These are phyloP conservation scores for Trichoplax adhaerens DNA, from an alignment of 37 sponge, comb jelly and placozoan species.

Conservation along the genomic window DNA sequence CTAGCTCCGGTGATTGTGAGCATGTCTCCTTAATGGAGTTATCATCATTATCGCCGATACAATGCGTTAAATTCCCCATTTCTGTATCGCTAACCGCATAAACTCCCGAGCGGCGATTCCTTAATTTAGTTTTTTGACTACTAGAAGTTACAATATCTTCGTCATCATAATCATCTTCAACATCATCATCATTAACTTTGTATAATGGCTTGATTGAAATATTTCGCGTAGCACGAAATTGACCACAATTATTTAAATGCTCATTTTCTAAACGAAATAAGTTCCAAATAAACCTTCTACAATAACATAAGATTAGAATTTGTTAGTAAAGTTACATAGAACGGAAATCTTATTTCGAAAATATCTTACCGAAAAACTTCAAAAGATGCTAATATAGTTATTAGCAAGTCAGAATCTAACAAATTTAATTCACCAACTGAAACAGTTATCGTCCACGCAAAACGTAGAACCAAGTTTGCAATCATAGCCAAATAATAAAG, in stretches of 20 bases:
- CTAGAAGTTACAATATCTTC: too few species aligned
- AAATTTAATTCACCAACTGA: slow-evolving; percentile 49
- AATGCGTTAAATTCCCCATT: too few species aligned
- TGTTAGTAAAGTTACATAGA: background rate
- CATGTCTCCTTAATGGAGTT: too few species aligned
- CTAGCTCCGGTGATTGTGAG: too few species aligned
- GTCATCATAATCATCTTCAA: too few species aligned
- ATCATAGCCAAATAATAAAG: slow-evolving; percentile 64
- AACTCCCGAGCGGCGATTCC: too few species aligned
- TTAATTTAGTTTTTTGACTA: too few species aligned
- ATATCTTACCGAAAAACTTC: slow-evolving; percentile 42
- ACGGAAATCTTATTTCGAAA: background rate
- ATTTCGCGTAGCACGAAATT: slow-evolving; percentile 72
- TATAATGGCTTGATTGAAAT: slow-evolving; percentile 45
- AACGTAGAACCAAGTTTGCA: slow-evolving; percentile 53
- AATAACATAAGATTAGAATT: background rate
- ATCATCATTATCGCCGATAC: too few species aligned
- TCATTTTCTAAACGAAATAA: slow-evolving; percentile 91
- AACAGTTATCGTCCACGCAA: slow-evolving; percentile 68
- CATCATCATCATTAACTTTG: background rate
- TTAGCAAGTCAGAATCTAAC: slow-evolving; percentile 45
- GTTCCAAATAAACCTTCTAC: slow-evolving; percentile 87
- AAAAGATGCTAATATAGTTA: slow-evolving; percentile 36
- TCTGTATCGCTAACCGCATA: too few species aligned
- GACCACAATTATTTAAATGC: slow-evolving; percentile 76